Evolutionary conservation across 2,113 vertebrate genomes (phyloP).

Genomic region (Dasyurus viverrinus): DNA sequence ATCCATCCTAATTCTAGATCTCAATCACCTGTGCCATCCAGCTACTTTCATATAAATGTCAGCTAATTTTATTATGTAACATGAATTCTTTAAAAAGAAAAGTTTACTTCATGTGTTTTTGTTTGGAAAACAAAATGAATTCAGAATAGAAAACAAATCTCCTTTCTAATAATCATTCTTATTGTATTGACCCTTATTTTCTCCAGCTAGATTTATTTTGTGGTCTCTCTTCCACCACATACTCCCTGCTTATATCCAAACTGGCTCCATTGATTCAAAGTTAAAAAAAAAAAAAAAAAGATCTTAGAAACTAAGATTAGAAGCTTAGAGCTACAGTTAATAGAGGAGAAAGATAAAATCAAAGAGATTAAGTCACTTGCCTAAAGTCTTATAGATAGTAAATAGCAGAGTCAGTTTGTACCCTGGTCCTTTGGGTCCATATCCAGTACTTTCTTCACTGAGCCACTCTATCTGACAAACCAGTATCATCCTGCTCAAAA

Average conservation of each 20-base stretch:
- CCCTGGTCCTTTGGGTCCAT: not conserved
- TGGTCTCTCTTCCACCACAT: not conserved
- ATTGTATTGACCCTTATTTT: not conserved
- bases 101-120: not conserved
- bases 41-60: not conserved
- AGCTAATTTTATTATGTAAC: not conserved
- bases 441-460: not conserved
- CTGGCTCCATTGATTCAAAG: not conserved
- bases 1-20: no score
- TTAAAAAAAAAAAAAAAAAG: no score
- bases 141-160: no score
- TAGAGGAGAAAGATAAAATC: not conserved
- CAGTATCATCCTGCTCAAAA: not conserved
- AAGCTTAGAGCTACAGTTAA: no score
- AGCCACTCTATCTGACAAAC: not conserved
- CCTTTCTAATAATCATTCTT: not conserved
- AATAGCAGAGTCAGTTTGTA: not conserved
- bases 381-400: not conserved
- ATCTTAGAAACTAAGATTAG: no score
- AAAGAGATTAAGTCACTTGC: not conserved
- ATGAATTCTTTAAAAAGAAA: not conserved
- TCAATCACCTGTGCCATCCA: no score
- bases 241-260: not conserved
- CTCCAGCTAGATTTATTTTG: not conserved
- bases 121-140: not conserved